These are phyloP conservation scores for Acanthurus leucopareius DNA, from an alignment of 2,797 vertebrate genomes.

Conservation along the genomic window DNA sequence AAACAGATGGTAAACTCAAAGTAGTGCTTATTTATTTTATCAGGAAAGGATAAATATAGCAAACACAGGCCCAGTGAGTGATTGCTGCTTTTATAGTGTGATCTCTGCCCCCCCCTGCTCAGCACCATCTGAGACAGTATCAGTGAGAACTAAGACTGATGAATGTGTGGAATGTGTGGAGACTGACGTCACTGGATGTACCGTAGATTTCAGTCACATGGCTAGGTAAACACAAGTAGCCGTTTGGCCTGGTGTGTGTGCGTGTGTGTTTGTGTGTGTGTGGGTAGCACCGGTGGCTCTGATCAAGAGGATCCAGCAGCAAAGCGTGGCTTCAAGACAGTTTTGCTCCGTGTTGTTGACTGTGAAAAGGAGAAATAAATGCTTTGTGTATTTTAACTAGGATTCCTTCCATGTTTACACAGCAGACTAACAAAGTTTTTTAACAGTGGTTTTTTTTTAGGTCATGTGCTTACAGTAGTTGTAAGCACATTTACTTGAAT, in stretches of 20 bases:
- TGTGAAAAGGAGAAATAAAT: slow-evolving; percentile 58
- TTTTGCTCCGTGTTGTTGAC: slow-evolving; percentile 45
- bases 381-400: slow-evolving; percentile 73
- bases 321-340: slow-evolving; percentile 45
- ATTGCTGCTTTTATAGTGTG: slow-evolving; percentile 64
- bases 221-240: slow-evolving; percentile 75
- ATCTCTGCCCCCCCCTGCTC: slow-evolving; percentile 63
- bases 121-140: slow-evolving; percentile 62
- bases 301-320: slow-evolving; percentile 43
- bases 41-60: slow-evolving; percentile 64
- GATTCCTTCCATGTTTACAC: slow-evolving; percentile 76
- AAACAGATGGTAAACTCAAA: slow-evolving; percentile 70
- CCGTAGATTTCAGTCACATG: slow-evolving; percentile 69
- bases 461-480: background rate
- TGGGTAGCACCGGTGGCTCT: slow-evolving; percentile 30
- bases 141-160: slow-evolving; percentile 71
- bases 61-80: slow-evolving; percentile 59
- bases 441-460: slow-evolving; percentile 59
- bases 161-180: slow-evolving; percentile 74
- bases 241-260: slow-evolving; percentile 40
- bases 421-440: slow-evolving; percentile 58
- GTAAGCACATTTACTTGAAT: background rate
- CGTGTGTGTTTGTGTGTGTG: slow-evolving; percentile 32
- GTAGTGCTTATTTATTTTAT: slow-evolving; percentile 70
- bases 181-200: slow-evolving; percentile 72